These are phyloP conservation scores for Manis pentadactyla DNA, from an alignment of 2,797 vertebrate genomes.

Conservation along the genomic window DNA sequence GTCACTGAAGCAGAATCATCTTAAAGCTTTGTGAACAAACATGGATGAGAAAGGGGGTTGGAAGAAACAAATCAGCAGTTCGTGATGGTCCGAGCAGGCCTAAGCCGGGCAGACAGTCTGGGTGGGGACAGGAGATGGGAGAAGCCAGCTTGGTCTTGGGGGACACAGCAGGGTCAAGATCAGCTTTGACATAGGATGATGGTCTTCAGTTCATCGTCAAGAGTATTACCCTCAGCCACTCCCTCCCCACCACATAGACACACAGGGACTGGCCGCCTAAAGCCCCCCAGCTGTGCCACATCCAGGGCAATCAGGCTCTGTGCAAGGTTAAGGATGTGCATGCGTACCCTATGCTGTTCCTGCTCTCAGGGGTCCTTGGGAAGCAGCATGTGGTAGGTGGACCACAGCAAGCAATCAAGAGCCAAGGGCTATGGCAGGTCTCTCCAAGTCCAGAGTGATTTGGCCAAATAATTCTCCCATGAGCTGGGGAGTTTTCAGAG, in stretches of 20 bases:
- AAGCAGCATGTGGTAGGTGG: neutral
- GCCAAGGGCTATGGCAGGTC: neutral
- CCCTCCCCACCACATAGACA: neutral
- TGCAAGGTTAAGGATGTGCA: too few relatives aligned
- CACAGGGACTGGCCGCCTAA: neutral
- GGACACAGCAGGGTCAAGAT: neutral
- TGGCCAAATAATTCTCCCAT: neutral
- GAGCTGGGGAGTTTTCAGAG: neutral
- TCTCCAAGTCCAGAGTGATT: neutral
- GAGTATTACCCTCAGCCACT: neutral
- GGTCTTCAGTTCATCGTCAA: neutral
- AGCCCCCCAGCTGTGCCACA: neutral
- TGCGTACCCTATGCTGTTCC: neutral
- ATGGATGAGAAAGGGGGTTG: neutral
- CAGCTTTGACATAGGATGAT: neutral
- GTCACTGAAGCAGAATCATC: neutral
- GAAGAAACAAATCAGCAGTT: neutral
- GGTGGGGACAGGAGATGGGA: neutral
- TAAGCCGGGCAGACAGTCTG: neutral
- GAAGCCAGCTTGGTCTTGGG: neutral
- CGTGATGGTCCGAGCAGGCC: neutral
- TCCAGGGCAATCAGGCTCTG: neutral
- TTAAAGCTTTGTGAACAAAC: neutral
- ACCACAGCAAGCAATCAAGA: accelerated
- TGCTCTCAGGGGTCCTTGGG: neutral